Evolutionary conservation across 2,113 vertebrate species (phyloP), one percentile per base, ranked within the genome.

Genomic region (Lamprologus sp.): DNA sequence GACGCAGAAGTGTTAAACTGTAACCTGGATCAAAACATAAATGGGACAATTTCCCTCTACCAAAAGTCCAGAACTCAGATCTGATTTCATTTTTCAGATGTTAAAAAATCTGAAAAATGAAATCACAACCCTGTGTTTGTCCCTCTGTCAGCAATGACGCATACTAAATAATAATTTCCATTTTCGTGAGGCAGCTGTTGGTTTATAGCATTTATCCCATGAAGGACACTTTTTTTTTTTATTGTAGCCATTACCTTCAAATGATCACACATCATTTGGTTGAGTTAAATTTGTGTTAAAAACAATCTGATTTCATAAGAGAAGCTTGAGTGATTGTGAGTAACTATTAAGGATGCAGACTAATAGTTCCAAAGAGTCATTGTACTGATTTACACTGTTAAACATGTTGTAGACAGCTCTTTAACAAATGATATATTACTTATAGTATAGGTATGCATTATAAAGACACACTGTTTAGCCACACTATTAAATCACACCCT

Each of bases 251-350:
- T 42, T 45, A 26, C 37, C 21, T 75, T 28, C 68, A 75, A 45
- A 47, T 45, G 8, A 6, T 45, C 40, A 47, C 42, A 47, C 21
- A 75, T 45, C 21, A 45, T 23, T 26, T 73, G 68, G 0, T 45
- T 73, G 37, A 45, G 37, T 73, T 45, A 5, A 45, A 26, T 73
- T 73, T 45, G 21, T 73, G 13, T 5, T 73, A 45, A 73, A 70
- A 70, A 40, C 35, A 23, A 42, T 23, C 0, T 42, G 37, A 70
- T 70, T 40, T 23, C n/a, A 26, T 42, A 42, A 42, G 0, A 70
- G 65, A 70, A 42, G 65, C 65, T 45, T 26, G 13, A 73, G 21
- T 17, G 35, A 68, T 0, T 0, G 12, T 37, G 19, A 68, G 35
- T 68, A 21, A 68, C n/a, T 40, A 40, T 68, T 68, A 21, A 40